Base-by-base conservation (phyloP, 2,113 vertebrate species). In the Todiramphus saurophagus region DNA sequence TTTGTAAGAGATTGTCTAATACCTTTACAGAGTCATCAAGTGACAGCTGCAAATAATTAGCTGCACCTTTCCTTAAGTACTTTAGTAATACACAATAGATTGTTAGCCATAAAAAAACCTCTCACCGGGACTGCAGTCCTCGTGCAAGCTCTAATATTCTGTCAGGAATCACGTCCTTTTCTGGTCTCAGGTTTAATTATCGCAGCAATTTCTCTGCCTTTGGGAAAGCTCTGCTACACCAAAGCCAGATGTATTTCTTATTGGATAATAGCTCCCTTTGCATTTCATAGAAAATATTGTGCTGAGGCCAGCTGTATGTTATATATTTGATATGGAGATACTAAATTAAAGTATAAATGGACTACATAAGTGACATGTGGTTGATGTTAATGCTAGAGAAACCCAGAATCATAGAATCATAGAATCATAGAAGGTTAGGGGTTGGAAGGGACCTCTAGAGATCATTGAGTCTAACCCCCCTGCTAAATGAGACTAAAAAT, bases 111-210 rank as follows among this genome's bases (percentile, higher is more conserved):
- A 53, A 92, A 90, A 90, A 89, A n/a, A 8, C 8, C 24, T 70
- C 88, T 83, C 35, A 33, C 59, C 0, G 0, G 19, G 44, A 79
- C 78, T 30, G 31, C 31, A 19, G 23, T 64, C 77, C 35, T 82
- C 5, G 0, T 55, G n/a, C 23, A 73, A 89, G 13, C 31, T 53
- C 74, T 75, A 63, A 85, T 33, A 19, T 31, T 84, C 69, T 33
- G 0, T 10, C 44, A 82, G 50, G 62, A 92, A 78, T 89, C 74
- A 37, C 4, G 2, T 69, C 53, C 70, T 87, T 76, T 64, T 68
- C 91, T 72, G 30, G n/a, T 76, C 81, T 94, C 89, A 91, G 33
- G 50, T 93, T 92, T 89, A 96, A 91, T 93, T 94, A 85, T 51
- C 4, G 5, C 70, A 87, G 55, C n/a, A 41, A 63, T 89, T 66